Percentiles rank a stretch among this genome's conserved stretches.
Evolutionary conservation across 2,113 vertebrate species (phyloP).

Genomic region (Aphyosemion australe): DNA sequence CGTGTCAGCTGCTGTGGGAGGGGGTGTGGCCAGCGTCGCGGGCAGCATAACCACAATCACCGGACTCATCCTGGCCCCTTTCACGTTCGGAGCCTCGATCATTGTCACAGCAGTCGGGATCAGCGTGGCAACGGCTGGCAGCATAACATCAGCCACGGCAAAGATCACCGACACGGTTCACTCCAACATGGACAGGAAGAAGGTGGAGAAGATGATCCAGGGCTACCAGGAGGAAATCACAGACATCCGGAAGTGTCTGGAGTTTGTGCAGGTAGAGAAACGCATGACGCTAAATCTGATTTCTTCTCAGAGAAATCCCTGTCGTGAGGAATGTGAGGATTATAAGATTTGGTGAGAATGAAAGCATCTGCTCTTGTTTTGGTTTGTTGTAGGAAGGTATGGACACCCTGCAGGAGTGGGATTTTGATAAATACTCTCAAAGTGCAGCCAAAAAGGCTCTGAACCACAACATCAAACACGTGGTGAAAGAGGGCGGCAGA

Average conservation of each 20-base stretch:
- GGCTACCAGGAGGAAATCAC: slow-evolving; percentile 71
- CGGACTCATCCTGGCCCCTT: slow-evolving; percentile 77
- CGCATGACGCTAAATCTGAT: no score
- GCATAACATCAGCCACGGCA: slow-evolving; percentile 77
- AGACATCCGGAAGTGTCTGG: slow-evolving; percentile 70
- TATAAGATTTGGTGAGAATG: no score
- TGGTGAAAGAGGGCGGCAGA: slow-evolving; percentile 72
- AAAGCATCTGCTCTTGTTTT: neutral
- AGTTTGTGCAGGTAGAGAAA: slow-evolving; percentile 74
- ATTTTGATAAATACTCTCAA: slow-evolving; percentile 73
- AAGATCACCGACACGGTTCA: slow-evolving; percentile 79
- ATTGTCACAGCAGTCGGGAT: slow-evolving; percentile 79
- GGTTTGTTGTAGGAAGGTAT: slow-evolving; percentile 67
- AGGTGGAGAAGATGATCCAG: slow-evolving; percentile 80
- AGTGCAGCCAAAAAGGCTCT: slow-evolving; percentile 69
- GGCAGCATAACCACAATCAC: slow-evolving; percentile 79
- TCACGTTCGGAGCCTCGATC: slow-evolving; percentile 78
- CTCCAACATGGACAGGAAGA: slow-evolving; percentile 77
- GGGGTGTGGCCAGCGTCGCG: slow-evolving; percentile 75
- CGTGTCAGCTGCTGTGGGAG: slow-evolving; percentile 63
- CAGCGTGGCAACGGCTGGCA: slow-evolving; percentile 78
- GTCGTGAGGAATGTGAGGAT: no score
- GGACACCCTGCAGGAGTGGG: slow-evolving; percentile 71
- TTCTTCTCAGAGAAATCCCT: neutral
- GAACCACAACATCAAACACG: slow-evolving; percentile 74